Percentiles rank a stretch among this genome's conserved stretches.
phyloP scores from a whole-genome alignment of 2,797 vertebrate genomes.

The Taenioides sp. region DNA sequence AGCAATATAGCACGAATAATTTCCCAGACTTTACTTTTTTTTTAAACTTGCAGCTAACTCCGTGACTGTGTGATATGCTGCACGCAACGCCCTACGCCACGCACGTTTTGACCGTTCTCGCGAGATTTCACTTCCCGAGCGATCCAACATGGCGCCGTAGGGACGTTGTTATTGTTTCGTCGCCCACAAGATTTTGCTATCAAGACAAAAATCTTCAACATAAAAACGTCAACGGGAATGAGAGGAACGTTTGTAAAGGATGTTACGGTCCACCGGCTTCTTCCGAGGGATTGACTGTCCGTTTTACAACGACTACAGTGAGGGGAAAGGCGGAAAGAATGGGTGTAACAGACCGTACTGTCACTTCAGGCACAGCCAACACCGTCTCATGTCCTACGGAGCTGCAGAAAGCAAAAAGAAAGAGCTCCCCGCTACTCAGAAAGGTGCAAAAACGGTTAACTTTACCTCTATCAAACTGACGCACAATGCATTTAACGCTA shows the following conservation, averaged over 20 bases:
- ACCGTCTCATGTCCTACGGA: constrained; percentile 67
- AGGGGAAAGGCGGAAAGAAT: constrained; percentile 60
- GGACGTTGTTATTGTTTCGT: constrained; percentile 76
- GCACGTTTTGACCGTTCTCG: constrained; percentile 28
- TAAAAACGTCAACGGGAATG: constrained; percentile 57
- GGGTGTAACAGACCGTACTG: constrained; percentile 92
- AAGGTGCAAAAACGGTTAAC: constrained; percentile 55
- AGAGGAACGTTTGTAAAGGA: constrained; percentile 66
- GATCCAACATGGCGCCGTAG: constrained; percentile 77
- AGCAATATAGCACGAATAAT: too few species aligned
- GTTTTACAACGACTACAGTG: constrained; percentile 74
- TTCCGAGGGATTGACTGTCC: constrained; percentile 96
- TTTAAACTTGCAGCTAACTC: too few species aligned
- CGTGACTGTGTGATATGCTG: too few species aligned
- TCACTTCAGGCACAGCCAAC: constrained; percentile 90
- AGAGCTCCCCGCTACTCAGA: constrained; percentile 49
- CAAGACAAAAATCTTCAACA: constrained; percentile 6
- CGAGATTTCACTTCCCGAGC: constrained; percentile 37
- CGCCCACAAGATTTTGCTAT: constrained; percentile 24
- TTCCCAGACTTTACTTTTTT: too few species aligned
- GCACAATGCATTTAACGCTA: background rate
- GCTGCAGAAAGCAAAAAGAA: constrained; percentile 58
- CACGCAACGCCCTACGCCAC: background rate
- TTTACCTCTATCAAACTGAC: background rate
- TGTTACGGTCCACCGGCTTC: constrained; percentile 93